A percentile compares a stretch with the other conserved stretches of the same genome.
These are phyloP conservation scores for Mesoligia furuncula DNA, from an alignment of 2,888 invertebrate species.

Conservation along the genomic window DNA sequence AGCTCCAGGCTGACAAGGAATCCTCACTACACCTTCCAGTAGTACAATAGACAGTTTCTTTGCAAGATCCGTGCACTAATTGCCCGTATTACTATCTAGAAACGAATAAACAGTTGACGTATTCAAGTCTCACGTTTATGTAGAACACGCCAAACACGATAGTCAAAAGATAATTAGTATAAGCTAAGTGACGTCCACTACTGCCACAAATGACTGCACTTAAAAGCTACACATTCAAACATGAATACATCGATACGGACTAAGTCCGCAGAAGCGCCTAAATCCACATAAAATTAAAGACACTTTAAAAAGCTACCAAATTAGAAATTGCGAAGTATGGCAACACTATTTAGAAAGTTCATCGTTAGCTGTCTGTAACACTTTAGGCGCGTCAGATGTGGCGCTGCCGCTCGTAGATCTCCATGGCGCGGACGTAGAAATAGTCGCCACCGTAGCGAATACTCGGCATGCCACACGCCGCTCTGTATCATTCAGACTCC, in stretches of 20 bases:
- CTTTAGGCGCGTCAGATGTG: conserved; percentile 36
- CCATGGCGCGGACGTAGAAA: conserved; percentile 44
- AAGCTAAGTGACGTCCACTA: conserved; percentile 26
- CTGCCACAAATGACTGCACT: conserved; percentile 33
- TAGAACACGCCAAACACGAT: conserved; percentile 8
- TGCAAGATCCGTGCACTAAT: conserved; percentile 12
- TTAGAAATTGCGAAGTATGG: conserved; percentile 53
- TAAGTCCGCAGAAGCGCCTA: conserved; percentile 20
- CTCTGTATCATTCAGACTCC: conserved; percentile 77
- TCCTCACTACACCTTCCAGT: conserved; percentile 18
- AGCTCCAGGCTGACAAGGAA: not conserved
- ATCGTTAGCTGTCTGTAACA: conserved; percentile 25
- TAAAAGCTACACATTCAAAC: conserved; percentile 46
- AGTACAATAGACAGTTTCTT: conserved; percentile 6
- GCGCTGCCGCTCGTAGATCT: conserved; percentile 43
- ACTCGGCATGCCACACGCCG: conserved; percentile 41
- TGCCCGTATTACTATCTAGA: conserved; percentile 21
- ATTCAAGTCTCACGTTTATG: not conserved
- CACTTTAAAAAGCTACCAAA: conserved; percentile 53
- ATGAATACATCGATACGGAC: conserved; percentile 40
- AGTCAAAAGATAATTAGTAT: conserved; percentile 18
- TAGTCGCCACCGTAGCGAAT: conserved; percentile 53
- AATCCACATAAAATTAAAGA: conserved; percentile 32
- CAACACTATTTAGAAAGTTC: conserved; percentile 50
- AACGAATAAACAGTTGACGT: conserved; percentile 10